Base-by-base conservation (phyloP, 2,797 vertebrate species). In the Zalophus californianus region DNA sequence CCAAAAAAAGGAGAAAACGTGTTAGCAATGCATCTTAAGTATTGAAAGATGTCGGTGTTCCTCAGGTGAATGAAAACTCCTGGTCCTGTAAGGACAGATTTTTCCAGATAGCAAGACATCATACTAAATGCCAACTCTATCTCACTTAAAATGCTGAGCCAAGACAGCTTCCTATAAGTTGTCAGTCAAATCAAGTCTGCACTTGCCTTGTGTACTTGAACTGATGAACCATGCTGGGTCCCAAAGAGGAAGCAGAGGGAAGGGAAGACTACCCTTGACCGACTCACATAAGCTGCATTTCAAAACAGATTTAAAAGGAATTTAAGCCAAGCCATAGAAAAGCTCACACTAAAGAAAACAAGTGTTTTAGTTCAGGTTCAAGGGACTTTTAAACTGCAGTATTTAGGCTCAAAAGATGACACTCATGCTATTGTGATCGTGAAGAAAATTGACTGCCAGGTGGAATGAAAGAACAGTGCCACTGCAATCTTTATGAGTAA, bases 401-500 rank as follows among this genome's bases (percentile, higher is more conserved):
- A 83, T 85, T 96, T 92, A 87, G 66, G 75, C 91, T 97, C 94
- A 73, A 79, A 97, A 93, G 95, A 96, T 95, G 86, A 87, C 16
- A 52, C 48, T 78, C 12, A 38, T 3, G 52, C 52, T 91, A 60
- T 41, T 85, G 48, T 85, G 80, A n/a, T 58, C 52, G 14, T 80
- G 82, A 97, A 85, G 77, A 96, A 97, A 97, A 98, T 35, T 50
- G 16, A 96, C 98, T 89, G 96, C 92, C 93, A 1, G 9, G 96
- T 96, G 80, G 97, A 98, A 97, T 48, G 86, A 97, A 98, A 92
- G 77, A 96, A 93, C 58, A 93, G 88, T 27, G 52, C 64, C 2
- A 0, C 48, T 78, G 87, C 97, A 98, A 98, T 97, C 58, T 60
- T 96, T 84, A 38, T 91, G 95, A 98, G 94, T 96, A 66, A 98